Conservation (phyloP, 2,797 vertebrate species). For the Semaprochilodus insignis region DNA sequence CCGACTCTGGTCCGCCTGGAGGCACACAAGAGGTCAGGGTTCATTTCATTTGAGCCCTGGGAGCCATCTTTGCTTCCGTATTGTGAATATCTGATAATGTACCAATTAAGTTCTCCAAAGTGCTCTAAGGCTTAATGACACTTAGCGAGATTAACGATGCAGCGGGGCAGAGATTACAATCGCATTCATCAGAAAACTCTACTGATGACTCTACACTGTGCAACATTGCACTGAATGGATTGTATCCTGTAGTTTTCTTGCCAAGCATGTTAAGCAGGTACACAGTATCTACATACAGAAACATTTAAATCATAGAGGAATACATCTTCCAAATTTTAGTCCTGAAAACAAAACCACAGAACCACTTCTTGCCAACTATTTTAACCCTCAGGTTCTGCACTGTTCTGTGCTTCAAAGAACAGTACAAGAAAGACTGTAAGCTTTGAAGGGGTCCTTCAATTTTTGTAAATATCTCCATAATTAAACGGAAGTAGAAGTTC, state of each 20-base stretch:
- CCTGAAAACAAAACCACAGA: too few relatives aligned
- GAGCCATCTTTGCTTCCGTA: conserved; percentile 15
- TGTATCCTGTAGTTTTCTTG: neutral
- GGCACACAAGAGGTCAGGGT: conserved; percentile 18
- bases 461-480: too few relatives aligned
- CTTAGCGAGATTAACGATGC: neutral
- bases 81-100: conserved; percentile 20
- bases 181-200: neutral
- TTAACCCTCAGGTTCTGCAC: neutral
- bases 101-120: neutral
- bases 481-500: too few relatives aligned
- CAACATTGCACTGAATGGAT: neutral
- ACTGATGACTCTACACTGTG: neutral
- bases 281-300: neutral
- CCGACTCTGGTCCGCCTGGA: conserved; percentile 10
- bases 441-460: too few relatives aligned
- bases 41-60: conserved; percentile 19
- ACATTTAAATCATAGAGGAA: too few relatives aligned
- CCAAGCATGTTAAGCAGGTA: neutral
- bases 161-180: neutral
- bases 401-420: neutral
- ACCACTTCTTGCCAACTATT: neutral
- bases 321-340: too few relatives aligned
- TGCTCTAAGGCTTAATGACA: neutral
- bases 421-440: too few relatives aligned